A percentile compares a stretch with the other conserved stretches of the same genome.
phyloP scores from a whole-genome alignment of 1,140 invertebrate species.

The Conus betulinus region DNA sequence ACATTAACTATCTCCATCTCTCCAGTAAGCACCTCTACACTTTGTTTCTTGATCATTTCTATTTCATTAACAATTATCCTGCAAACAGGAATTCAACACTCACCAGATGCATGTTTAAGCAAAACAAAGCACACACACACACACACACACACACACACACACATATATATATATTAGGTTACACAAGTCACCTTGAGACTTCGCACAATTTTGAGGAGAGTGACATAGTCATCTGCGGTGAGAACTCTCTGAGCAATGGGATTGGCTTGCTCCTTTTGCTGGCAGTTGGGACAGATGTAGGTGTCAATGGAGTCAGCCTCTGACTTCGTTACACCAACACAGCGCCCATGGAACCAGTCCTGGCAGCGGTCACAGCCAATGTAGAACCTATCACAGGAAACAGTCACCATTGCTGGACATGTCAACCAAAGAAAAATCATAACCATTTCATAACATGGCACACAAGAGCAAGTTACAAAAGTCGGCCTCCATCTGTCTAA shows the following conservation, averaged over 20 bases:
- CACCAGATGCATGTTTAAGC: no score
- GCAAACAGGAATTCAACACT: no score
- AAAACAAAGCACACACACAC: no score
- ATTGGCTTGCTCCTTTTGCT: conserved; percentile 81
- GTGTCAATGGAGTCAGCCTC: conserved; percentile 97
- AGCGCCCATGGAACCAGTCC: conserved; percentile 99
- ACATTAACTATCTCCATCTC: no score
- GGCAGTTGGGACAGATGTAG: conserved; percentile 97
- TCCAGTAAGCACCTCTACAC: no score
- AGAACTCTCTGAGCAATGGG: conserved; percentile 83
- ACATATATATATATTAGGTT: no score
- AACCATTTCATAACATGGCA: not conserved
- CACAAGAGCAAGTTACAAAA: not conserved
- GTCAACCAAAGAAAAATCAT: no score
- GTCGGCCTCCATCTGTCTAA: no score
- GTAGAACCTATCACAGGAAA: conserved; percentile 85
- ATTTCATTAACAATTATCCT: no score
- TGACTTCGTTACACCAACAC: conserved; percentile 95
- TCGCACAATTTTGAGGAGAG: conserved; percentile 89
- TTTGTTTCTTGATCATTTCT: no score
- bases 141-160: no score
- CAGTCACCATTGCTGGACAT: not conserved
- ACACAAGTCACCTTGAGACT: conserved; percentile 86
- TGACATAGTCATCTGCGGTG: conserved; percentile 87
- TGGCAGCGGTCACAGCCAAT: conserved; percentile 99